Evolutionary conservation across 2,797 vertebrate species (phyloP), one percentile per base, ranked within the genome.

Genomic region (Balearica regulorum): DNA sequence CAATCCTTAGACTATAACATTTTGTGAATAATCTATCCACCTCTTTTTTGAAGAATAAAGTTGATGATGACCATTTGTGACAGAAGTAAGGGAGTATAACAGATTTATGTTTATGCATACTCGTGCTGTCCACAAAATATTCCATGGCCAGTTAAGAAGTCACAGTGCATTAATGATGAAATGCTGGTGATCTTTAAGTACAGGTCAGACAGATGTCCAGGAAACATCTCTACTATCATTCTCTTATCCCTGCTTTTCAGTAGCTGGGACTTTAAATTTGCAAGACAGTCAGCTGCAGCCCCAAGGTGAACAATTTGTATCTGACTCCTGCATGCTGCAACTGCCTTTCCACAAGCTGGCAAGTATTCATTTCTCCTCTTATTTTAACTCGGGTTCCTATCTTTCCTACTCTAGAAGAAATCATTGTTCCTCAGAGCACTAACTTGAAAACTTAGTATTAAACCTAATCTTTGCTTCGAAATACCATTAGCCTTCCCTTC

Each of bases 361-460:
- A 94, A 94, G 83, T 96, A 91, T 85, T 91, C 77, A 84, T 93
- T 79, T 89, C 86, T 92, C n/a, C 80, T 89, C 39, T 79, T 87
- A 39, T 54, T 90, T 89, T 92, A 77, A 49, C 84, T 76, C 76
- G 10, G 6, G 78, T 81, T 93, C 71, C 31, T 54, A 5, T 58
- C 46, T 86, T 55, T 90, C 65, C 84, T 78, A 65, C n/a, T 77
- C 24, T 21, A 17, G 49, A 87, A 46, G 33, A 93, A 54, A 51
- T 55, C 12, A 21, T 31, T 68, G 48, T 43, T 79, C 78, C 39
- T 82, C 46, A 48, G 29, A 82, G 12, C 43, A 69, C 55, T 94
- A 88, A 69, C 60, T 57, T 37, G 31, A 75, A 77, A 70, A 77
- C 29, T 17, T 66, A 54, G 21, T 64, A 20, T 35, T 85, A 78